A percentile compares a stretch with the other conserved stretches of the same genome.
These are phyloP conservation scores for Subacronicta megacephala DNA, from an alignment of 2,888 invertebrate genomes.

Conservation along the genomic window DNA sequence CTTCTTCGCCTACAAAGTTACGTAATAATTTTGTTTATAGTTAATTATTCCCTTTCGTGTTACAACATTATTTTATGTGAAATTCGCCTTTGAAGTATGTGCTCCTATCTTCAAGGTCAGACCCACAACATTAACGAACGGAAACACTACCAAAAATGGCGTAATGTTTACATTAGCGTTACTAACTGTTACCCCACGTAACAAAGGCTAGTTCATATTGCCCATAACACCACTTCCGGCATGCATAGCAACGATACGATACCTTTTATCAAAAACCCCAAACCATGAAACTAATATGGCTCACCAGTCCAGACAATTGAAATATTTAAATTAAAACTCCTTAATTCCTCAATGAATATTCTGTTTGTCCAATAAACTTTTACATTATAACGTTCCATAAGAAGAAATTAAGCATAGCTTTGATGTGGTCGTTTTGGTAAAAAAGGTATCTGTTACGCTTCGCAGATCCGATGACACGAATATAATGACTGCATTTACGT, in stretches of 20 bases:
- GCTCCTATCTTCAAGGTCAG: constrained; percentile 32
- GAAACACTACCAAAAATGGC: constrained; percentile 23
- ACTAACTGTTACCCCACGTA: constrained; percentile 12
- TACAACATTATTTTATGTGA: neutral
- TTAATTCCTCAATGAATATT: no score
- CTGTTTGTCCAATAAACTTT: no score
- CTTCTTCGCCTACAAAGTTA: neutral
- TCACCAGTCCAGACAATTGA: constrained; percentile 2
- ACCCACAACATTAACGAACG: constrained; percentile 7
- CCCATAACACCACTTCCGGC: constrained; percentile 37
- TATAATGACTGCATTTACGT: constrained; percentile 16
- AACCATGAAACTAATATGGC: neutral
- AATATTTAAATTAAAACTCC: neutral
- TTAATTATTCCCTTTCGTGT: constrained; percentile 16
- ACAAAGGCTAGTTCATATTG: constrained; percentile 52
- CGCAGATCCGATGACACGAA: neutral
- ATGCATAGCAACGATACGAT: constrained; percentile 33
- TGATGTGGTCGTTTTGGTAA: neutral
- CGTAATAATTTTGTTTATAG: neutral
- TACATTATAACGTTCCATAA: no score
- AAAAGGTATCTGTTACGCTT: constrained; percentile 2
- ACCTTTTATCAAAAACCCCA: constrained; percentile 13
- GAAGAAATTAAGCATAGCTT: neutral
- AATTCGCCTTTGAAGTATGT: neutral
- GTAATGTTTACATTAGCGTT: constrained; percentile 31